A percentile compares a stretch with the other conserved stretches of the same genome.
Conservation (phyloP, 2,113 vertebrate genomes). For the Bubo scandiacus region DNA sequence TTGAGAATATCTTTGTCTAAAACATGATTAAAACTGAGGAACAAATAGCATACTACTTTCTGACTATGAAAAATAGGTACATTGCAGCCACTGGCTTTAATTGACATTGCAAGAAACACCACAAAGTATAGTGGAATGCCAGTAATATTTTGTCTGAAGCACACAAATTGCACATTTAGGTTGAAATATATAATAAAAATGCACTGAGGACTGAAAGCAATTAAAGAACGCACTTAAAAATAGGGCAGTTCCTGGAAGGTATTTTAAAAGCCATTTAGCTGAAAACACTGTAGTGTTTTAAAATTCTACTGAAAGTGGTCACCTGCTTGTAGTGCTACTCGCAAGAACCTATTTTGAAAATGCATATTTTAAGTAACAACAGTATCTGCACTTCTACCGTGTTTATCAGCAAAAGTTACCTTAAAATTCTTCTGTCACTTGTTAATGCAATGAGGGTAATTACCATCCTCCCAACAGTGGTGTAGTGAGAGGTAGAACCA, state of each 20-base stretch:
- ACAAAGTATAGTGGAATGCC: not conserved
- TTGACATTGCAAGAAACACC: not conserved
- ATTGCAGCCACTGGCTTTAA: not conserved
- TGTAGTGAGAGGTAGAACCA: not conserved
- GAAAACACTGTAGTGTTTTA: not conserved
- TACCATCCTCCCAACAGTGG: not conserved
- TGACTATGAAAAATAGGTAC: not conserved
- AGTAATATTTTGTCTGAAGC: not conserved
- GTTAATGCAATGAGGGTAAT: not conserved
- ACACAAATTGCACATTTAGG: not conserved
- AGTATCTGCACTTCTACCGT: rapidly evolving
- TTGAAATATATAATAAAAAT: not conserved
- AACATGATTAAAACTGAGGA: not conserved
- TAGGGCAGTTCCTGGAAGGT: not conserved
- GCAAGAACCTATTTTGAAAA: not conserved
- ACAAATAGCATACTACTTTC: not conserved
- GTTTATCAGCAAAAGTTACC: not conserved
- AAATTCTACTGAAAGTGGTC: not conserved
- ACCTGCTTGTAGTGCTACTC: not conserved
- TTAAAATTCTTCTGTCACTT: not conserved
- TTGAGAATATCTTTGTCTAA: not conserved
- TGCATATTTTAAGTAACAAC: not conserved
- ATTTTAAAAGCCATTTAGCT: not conserved
- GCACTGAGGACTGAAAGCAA: not conserved
- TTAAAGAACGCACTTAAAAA: not conserved